Percentiles rank a stretch among this genome's conserved stretches.
These are phyloP conservation scores for Ianthella basta DNA, from an alignment of 37 sponge, comb jelly and placozoan genomes.

Conservation along the genomic window DNA sequence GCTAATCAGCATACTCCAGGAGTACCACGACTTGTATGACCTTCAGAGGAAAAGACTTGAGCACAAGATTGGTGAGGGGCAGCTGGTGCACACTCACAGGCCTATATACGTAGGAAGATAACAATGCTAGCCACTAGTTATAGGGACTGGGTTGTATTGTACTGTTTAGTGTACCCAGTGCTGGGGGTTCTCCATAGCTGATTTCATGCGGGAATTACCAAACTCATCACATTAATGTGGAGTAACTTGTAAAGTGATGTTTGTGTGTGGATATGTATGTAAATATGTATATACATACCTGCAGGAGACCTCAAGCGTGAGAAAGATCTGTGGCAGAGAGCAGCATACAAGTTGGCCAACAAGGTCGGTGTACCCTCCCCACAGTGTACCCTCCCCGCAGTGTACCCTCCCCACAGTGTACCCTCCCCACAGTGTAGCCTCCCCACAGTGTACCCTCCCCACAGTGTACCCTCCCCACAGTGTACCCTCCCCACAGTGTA, in stretches of 20 bases:
- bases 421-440: no score
- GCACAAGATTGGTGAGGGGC: constrained; percentile 55
- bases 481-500: no score
- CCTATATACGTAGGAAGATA: background rate
- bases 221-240: no score
- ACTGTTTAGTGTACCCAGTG: no score
- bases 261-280: background rate
- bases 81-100: background rate
- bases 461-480: no score
- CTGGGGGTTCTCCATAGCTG: no score
- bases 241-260: background rate
- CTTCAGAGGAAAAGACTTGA: constrained; percentile 92
- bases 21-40: constrained; percentile 96
- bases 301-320: constrained; percentile 68
- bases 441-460: no score
- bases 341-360: constrained; percentile 79
- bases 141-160: no score
- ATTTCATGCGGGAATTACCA: no score
- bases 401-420: no score
- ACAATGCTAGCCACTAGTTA: no score
- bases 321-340: constrained; percentile 87
- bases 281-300: background rate
- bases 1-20: constrained; percentile 72
- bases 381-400: no score
- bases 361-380: constrained; percentile 48